phyloP scores from a whole-genome alignment of 1,140 invertebrate species.

The Zaprionus tsacasi region DNA sequence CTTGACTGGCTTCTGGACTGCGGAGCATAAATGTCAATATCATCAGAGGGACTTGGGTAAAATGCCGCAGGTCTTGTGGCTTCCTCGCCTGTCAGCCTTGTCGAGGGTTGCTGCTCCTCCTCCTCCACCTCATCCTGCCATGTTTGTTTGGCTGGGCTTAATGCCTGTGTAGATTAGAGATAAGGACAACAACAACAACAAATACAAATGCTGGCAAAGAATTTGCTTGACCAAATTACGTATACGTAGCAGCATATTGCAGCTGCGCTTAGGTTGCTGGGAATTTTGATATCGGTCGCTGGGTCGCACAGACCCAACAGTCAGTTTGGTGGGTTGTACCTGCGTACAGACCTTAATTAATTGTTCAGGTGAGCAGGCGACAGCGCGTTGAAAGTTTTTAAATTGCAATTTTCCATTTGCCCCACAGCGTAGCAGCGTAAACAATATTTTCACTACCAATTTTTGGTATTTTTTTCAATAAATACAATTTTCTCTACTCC shows the following conservation, averaged over 20 bases:
- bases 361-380: constrained; percentile 54
- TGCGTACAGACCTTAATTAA: constrained; percentile 51
- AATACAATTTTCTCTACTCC: constrained; percentile 31
- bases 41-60: constrained; percentile 53
- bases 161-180: constrained; percentile 80
- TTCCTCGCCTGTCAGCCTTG: constrained; percentile 34
- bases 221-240: constrained; percentile 57
- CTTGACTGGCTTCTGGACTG: background rate
- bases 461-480: constrained; percentile 17
- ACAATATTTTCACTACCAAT: constrained; percentile 22
- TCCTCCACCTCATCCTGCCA: too few species aligned
- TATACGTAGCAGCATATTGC: constrained; percentile 53
- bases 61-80: constrained; percentile 57
- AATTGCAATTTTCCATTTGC: constrained; percentile 40
- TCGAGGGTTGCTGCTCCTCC: background rate
- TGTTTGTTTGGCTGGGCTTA: constrained; percentile 67
- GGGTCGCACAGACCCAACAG: constrained; percentile 11
- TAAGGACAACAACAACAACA: constrained; percentile 58
- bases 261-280: constrained; percentile 39
- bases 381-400: constrained; percentile 28
- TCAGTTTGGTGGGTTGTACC: background rate
- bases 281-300: constrained; percentile 51
- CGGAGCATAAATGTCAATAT: constrained; percentile 77
- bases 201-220: constrained; percentile 51
- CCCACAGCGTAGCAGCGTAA: constrained; percentile 29